These are phyloP conservation scores for Sarotherodon lohbergeri DNA, from an alignment of 2,113 vertebrate species.

Conservation along the genomic window DNA sequence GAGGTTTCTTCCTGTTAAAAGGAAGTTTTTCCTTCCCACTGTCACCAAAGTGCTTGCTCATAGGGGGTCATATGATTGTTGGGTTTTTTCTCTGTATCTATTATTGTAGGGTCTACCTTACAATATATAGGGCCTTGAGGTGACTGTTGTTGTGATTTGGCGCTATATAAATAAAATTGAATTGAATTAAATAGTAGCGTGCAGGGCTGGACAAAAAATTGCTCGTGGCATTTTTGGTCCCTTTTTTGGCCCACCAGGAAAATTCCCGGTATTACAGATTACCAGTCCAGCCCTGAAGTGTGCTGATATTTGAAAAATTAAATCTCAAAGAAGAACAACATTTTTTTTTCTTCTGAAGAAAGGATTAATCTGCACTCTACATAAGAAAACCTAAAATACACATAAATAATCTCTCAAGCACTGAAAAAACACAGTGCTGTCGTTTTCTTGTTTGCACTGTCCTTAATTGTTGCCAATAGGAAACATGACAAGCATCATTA, in stretches of 20 bases:
- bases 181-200: not conserved
- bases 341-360: not conserved
- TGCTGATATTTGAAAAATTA: not conserved
- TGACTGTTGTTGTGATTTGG: not conserved
- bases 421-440: not conserved
- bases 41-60: not conserved
- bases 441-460: constrained; percentile 27
- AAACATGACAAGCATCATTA: constrained; percentile 46
- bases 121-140: not conserved
- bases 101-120: not conserved
- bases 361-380: not conserved
- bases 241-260: not conserved
- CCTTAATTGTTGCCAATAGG: constrained; percentile 44
- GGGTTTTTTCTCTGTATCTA: not conserved
- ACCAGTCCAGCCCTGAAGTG: not conserved
- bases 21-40: not conserved
- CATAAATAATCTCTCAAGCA: not conserved
- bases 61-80: not conserved
- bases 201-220: not conserved
- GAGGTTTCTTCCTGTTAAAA: not conserved
- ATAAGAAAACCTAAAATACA: not conserved
- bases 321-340: not conserved
- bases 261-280: not conserved
- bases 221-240: not conserved
- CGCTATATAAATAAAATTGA: not conserved